Percentiles rank a stretch among this genome's conserved stretches.
These are phyloP conservation scores for Loriculus beryllinus DNA, from an alignment of 2,797 vertebrate genomes.

Conservation along the genomic window DNA sequence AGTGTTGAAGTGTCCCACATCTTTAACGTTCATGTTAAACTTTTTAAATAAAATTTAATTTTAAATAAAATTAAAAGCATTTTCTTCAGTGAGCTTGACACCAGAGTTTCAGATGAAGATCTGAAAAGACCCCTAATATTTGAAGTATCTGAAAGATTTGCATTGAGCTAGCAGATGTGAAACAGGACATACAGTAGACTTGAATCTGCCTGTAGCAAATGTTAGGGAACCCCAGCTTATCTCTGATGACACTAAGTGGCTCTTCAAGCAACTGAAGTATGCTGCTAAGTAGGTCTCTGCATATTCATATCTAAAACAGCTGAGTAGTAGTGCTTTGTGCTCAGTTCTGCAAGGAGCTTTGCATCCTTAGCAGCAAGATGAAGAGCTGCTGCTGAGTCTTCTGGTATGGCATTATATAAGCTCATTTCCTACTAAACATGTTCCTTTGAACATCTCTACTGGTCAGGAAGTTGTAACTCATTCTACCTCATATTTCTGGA, in stretches of 20 bases:
- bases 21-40: not conserved
- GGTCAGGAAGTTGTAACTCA: not conserved
- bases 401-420: not conserved
- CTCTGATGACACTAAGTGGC: not conserved
- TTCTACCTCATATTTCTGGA: not conserved
- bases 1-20: not conserved
- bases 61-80: not conserved
- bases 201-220: not conserved
- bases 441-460: not conserved
- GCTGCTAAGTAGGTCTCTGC: not conserved
- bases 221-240: not conserved
- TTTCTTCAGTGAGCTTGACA: not conserved
- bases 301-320: not conserved
- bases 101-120: not conserved
- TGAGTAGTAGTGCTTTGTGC: not conserved
- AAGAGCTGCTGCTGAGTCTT: not conserved
- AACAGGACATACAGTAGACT: not conserved
- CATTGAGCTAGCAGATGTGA: not conserved
- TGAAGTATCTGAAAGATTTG: not conserved
- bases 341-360: not conserved
- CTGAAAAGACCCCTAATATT: not conserved
- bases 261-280: not conserved
- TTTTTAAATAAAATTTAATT: no score
- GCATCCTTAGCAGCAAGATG: not conserved
- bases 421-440: not conserved